Evolutionary conservation across 2,113 vertebrate species (phyloP).

Genomic region (Ellobius talpinus): DNA sequence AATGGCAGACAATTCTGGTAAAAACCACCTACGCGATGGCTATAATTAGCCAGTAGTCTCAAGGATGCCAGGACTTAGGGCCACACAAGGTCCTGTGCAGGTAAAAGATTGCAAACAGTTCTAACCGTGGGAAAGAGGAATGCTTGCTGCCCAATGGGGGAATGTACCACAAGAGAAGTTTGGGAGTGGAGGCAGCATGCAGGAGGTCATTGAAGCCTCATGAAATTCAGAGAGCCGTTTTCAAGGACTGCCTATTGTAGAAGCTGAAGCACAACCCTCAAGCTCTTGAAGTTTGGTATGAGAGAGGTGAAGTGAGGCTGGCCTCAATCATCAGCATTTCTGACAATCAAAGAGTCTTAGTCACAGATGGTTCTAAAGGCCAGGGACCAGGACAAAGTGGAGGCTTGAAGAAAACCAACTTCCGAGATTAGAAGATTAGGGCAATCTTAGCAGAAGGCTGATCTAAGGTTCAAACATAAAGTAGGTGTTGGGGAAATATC

Average conservation of each 20-base stretch:
- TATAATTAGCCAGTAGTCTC: not conserved
- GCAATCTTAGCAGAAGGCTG: not conserved
- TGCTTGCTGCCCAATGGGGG: not conserved
- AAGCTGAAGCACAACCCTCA: not conserved
- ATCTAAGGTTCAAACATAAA: not conserved
- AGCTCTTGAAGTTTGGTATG: not conserved
- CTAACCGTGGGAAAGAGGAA: not conserved
- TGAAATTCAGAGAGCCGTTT: not conserved
- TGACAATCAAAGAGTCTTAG: not conserved
- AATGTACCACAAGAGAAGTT: not conserved
- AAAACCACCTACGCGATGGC: not conserved
- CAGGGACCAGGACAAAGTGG: not conserved
- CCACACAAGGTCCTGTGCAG: not conserved
- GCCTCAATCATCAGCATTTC: not conserved
- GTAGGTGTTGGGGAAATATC: not conserved
- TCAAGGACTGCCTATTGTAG: not conserved
- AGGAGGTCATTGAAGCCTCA: not conserved
- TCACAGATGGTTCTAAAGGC: not conserved
- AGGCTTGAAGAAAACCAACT: not conserved
- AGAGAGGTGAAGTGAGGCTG: not conserved
- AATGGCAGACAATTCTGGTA: not conserved
- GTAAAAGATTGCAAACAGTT: not conserved
- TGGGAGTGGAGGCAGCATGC: not conserved
- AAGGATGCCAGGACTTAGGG: not conserved
- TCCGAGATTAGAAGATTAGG: not conserved